Percentiles rank a stretch among this genome's conserved stretches.
Evolutionary conservation across 2,797 vertebrate species (phyloP).

Genomic region (Gouania willdenowi): DNA sequence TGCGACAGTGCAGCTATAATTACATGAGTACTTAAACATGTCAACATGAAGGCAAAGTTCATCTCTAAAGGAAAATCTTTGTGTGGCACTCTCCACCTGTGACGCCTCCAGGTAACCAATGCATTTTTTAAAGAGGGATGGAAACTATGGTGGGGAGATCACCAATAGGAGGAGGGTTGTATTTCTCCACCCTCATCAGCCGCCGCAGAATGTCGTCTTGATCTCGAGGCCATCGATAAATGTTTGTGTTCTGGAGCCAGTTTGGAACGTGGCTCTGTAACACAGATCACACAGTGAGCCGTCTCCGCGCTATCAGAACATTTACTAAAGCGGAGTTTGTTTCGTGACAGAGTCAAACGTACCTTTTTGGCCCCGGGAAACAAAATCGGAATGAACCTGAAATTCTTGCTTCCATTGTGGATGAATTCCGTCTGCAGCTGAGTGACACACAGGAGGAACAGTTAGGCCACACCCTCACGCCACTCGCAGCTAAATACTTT

Average conservation of each 20-base stretch:
- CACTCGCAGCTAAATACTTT: background rate
- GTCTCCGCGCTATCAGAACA: no score
- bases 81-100: no score
- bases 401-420: slow-evolving; percentile 83
- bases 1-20: no score
- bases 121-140: slow-evolving; percentile 68
- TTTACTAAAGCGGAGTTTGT: no score
- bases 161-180: slow-evolving; percentile 78
- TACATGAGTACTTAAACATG: no score
- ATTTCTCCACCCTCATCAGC: slow-evolving; percentile 83
- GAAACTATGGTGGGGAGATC: slow-evolving; percentile 80
- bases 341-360: background rate
- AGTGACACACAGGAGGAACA: background rate
- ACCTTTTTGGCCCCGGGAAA: slow-evolving; percentile 81
- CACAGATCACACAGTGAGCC: background rate
- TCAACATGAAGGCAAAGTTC: no score
- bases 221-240: slow-evolving; percentile 77
- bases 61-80: no score
- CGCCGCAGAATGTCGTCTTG: slow-evolving; percentile 78
- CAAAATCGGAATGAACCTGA: slow-evolving; percentile 80
- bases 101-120: no score
- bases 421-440: slow-evolving; percentile 84
- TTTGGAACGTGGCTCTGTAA: slow-evolving; percentile 77
- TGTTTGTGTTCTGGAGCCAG: slow-evolving; percentile 82
- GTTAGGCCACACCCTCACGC: no score